A percentile compares a stretch with the other conserved stretches of the same genome.
These are phyloP conservation scores for Hirudo medicinalis DNA, from an alignment of 1,140 invertebrate species.

Conservation along the genomic window DNA sequence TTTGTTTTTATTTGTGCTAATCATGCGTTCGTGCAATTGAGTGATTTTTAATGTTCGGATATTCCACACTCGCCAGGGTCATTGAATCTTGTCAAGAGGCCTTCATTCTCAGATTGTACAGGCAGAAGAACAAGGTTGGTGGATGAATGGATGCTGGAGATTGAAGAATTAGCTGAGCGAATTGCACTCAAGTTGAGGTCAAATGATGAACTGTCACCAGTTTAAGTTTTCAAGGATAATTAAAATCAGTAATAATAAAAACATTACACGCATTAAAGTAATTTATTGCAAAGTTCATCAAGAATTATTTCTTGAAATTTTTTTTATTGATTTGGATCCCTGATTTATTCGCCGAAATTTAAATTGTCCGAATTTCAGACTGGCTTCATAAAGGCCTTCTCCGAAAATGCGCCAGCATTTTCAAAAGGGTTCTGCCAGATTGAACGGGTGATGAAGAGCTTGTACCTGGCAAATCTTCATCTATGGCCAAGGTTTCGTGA, in stretches of 20 bases:
- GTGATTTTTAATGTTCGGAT: neutral
- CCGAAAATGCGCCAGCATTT: conserved; percentile 66
- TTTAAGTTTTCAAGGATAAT: neutral
- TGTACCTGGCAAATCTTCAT: conserved; percentile 78
- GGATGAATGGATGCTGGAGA: neutral
- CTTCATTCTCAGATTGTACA: conserved; percentile 74
- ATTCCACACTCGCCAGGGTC: conserved; percentile 44
- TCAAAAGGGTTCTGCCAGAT: conserved; percentile 74
- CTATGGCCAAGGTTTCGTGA: conserved; percentile 78
- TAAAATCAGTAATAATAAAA: neutral
- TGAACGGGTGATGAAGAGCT: conserved; percentile 76
- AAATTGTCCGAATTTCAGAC: conserved; percentile 49
- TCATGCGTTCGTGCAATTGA: neutral
- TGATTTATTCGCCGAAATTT: neutral
- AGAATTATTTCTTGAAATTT: no score
- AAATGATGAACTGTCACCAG: neutral
- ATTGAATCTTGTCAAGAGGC: conserved; percentile 85
- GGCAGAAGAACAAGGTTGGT: conserved; percentile 72
- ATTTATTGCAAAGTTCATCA: neutral
- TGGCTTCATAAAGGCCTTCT: conserved; percentile 91
- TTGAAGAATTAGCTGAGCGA: neutral
- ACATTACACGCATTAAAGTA: neutral
- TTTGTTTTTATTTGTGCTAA: no score
- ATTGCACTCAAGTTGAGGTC: neutral
- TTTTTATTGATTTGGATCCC: neutral